phyloP scores from a whole-genome alignment of 2,797 vertebrate species.

The Kryptolebias ocellatus region DNA sequence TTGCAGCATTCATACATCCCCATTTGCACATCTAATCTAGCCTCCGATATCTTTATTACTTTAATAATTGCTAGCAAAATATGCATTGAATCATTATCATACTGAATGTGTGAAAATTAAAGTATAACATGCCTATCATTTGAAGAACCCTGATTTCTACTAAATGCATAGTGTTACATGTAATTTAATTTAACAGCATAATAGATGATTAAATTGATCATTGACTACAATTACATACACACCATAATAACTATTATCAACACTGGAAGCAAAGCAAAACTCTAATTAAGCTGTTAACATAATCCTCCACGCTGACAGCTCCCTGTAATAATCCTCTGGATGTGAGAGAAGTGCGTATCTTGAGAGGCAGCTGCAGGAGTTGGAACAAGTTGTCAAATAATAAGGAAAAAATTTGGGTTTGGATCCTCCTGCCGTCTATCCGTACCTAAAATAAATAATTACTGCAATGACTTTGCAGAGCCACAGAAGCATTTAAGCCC shows the following conservation, averaged over 20 bases:
- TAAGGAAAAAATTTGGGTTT: conserved; percentile 11
- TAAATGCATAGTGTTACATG: conserved; percentile 6
- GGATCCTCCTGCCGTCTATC: conserved; percentile 33
- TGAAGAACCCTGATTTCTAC: neutral
- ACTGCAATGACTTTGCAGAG: conserved; percentile 22
- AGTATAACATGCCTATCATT: conserved; percentile 6
- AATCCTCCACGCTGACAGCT: conserved; percentile 59
- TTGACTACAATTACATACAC: conserved; percentile 43
- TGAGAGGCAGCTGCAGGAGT: conserved; percentile 52
- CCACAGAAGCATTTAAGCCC: conserved; percentile 27
- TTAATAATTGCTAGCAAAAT: conserved; percentile 3
- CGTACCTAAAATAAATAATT: conserved; percentile 34
- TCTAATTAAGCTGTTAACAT: conserved; percentile 63
- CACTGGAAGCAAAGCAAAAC: conserved; percentile 44
- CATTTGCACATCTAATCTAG: conserved; percentile 9
- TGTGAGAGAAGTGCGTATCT: conserved; percentile 51
- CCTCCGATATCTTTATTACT: conserved; percentile 14
- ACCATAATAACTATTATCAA: conserved; percentile 55
- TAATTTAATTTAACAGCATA: conserved; percentile 34
- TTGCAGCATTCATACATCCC: conserved; percentile 2
- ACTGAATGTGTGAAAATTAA: neutral
- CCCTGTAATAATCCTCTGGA: conserved; percentile 53
- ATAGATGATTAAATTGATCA: conserved; percentile 53
- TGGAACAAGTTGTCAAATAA: conserved; percentile 32
- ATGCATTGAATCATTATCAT: neutral